These are phyloP conservation scores for Pasiphila rectangulata DNA, from an alignment of 2,888 invertebrate species.

Conservation along the genomic window DNA sequence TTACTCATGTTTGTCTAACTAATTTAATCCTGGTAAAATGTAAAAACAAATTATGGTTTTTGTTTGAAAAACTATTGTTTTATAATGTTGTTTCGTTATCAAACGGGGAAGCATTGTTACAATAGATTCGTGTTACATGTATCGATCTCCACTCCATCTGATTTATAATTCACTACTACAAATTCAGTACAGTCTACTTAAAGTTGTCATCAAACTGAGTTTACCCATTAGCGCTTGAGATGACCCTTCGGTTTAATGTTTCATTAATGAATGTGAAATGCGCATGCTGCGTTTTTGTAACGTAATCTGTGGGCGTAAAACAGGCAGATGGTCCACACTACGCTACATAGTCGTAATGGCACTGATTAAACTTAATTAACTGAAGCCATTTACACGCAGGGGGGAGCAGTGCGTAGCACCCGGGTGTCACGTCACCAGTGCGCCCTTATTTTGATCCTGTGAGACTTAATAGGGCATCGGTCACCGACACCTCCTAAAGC, in stretches of 20 bases:
- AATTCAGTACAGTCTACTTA: slow-evolving; percentile 3
- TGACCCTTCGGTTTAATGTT: slow-evolving; percentile 22
- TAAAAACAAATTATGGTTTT: background rate
- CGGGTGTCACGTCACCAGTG: slow-evolving; percentile 37
- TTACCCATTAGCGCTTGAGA: slow-evolving; percentile 10
- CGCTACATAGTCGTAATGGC: slow-evolving; percentile 55
- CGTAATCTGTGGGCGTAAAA: slow-evolving; percentile 71
- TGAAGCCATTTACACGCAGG: slow-evolving; percentile 75
- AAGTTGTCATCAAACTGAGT: slow-evolving; percentile 3
- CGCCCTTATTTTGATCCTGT: slow-evolving; percentile 31
- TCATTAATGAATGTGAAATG: slow-evolving; percentile 25
- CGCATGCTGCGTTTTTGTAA: slow-evolving; percentile 51
- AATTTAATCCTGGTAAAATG: too few relatives aligned
- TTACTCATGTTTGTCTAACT: background rate
- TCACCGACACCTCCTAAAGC: slow-evolving; percentile 43
- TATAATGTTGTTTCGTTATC: slow-evolving; percentile 3
- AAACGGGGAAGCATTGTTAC: background rate
- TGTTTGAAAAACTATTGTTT: slow-evolving; percentile 16
- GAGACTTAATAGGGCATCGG: slow-evolving; percentile 48
- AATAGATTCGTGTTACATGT: slow-evolving; percentile 5
- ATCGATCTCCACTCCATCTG: slow-evolving; percentile 5
- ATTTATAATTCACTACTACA: slow-evolving; percentile 11
- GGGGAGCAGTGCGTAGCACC: slow-evolving; percentile 42
- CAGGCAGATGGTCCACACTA: slow-evolving; percentile 66
- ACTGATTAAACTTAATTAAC: slow-evolving; percentile 81